Base-by-base conservation (phyloP, 2,888 invertebrate species). In the Brenthis daphne region DNA sequence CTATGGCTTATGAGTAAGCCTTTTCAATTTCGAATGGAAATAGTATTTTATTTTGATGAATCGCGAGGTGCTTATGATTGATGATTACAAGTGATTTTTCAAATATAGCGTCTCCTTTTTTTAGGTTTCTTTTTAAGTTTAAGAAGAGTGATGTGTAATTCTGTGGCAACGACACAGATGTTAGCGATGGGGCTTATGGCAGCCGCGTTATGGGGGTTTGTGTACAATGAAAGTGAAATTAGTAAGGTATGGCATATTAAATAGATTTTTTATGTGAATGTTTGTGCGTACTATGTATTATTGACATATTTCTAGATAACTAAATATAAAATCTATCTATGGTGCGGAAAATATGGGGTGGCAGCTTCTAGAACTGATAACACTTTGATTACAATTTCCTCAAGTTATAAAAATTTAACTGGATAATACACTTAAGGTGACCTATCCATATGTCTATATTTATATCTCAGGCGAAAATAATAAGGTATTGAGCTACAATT, bases 191-290 rank as follows among this genome's bases (percentile, higher is more conserved):
- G 74, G 0, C 54, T 78, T 2, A 37, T 76, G 33, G 71, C 74
- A 0, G 72, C 76, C 3, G 77, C 76, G 0, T 47, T 78, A 3
- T 78, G 74, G 73, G 78, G 79, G 1, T 76, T 73, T 33, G 71
- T 60, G 0, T 76, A 73, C 57, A 57, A 76, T 48, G 73, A 75
- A 50, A 29, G 57, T 0, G 76, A 74, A 8, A 74, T 77, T 11
- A 61, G 76, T 6, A 74, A 69, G 74, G 79, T 79, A 69, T 57
- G 11, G 4, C 13, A 50, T 4, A 33, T 6, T 37, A 14, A 6
- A 16, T 16, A 14, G 6, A 51, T 8, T 16, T 51, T 14, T 6
- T 51, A 16, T n/a, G 51, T 29, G 29, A 29, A 29, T 29, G 29
- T 29, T 4, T 29, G 29, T 29, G 4, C 29, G 29, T 29, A 29